Evolutionary conservation across 2,797 vertebrate species (phyloP), one percentile per base, ranked within the genome.

Genomic region (Sebastes matsubarae): DNA sequence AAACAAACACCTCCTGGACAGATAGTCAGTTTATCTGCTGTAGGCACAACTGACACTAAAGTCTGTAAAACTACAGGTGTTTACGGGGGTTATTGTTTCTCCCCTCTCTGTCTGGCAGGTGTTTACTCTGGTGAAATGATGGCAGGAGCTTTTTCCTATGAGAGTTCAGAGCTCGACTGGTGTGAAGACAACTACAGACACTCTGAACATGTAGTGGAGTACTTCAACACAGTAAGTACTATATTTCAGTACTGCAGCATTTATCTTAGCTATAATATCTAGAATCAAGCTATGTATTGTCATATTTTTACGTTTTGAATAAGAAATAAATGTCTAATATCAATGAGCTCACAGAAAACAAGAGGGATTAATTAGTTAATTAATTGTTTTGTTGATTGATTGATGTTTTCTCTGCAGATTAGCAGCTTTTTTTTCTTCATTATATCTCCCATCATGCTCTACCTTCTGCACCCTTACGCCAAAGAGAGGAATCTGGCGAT

Each of bases 161-260:
- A 97, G 87, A 99, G 98, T 16, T 97, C 98, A 0, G 97, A 99
- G 16, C 84, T 99, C 20, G 98, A 99, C 91, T 99, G 98, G 98
- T 99, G 98, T 1, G 98, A 99, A 87, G 92, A 93, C 86, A 99
- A 99, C 94, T 99, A 98, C 63, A 95, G 73, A 86, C 92, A 95
- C 89, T 99, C 97, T 0, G 90, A 95, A 2, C 82, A 97, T 73
- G 96, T 99, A 0, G 98, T 96, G 0, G 98, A 99, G 89, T 99
- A 96, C 92, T 99, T 98, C 88, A 99, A 99, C 93, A 99, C 98
- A 30, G 98, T 99, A 89, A 96, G 95, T 75, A 60, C 22, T 14
- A 0, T 3, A 66, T 71, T 18, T 36, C n/a, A 34, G 10, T 18
- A 46, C 36, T 34, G 29, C 42, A 50, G 8, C 18, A 25, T 52